Evolutionary conservation across 2,888 invertebrate species (phyloP), one percentile per base, ranked within the genome.

Genomic region (Furcula furcula): DNA sequence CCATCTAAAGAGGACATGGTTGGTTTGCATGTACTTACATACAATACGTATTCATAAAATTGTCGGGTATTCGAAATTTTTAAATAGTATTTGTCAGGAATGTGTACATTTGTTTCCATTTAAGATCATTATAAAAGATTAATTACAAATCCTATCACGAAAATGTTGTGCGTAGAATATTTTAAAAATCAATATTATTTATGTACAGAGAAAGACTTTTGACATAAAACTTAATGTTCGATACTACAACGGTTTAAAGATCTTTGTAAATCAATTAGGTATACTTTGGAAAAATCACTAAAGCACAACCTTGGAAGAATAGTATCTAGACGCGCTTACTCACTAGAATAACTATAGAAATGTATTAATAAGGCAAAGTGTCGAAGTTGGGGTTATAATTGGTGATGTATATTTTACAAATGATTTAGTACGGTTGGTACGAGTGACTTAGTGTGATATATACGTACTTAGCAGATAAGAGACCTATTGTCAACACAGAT

Each of bases 281-380:
- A 70, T 65, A 77, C 61, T 40, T 68, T 72, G 77, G 76, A 74
- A 82, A 84, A 79, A 76, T 84, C 82, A 84, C 85, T 84, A 84
- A 87, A 86, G 87, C 87, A 87, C 87, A 87, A 88, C 87, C 87
- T 79, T 87, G 85, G 87, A 87, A 86, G 85, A 88, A 84, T 86
- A 86, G 84, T 85, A 86, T 56, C 86, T 88, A 87, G 74, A 82
- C 66, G 84, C 79, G 62, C 85, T 87, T 88, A 87, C 67, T 59
- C 34, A 77, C 85, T 86, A 85, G 69, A 77, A 69, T 79, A 72
- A 77, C 71, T 73, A 82, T 82, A 78, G 77, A 81, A 73, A 78
- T 76, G 56, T 58, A 44, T 67, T 76, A 77, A 75, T 87, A 87
- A 87, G 87, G 87, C 87, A 87, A 83, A 86, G 87, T 85, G 76